Conservation (phyloP, 2,888 invertebrate species). For the Priocnemis perturbator region DNA sequence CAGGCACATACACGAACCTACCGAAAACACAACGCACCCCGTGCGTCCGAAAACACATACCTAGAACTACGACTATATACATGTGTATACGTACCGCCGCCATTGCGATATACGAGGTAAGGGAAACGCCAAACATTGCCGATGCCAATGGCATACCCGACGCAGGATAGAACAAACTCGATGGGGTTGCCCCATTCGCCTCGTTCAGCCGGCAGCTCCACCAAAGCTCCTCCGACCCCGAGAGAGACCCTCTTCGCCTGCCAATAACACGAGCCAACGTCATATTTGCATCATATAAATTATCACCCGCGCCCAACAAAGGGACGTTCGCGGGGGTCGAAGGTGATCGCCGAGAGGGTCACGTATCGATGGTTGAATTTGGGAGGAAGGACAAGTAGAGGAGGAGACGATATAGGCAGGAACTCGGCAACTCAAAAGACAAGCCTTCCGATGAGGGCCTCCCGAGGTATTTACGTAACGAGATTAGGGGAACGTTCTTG, state of each 20-base stretch:
- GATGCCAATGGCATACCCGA: constrained; percentile 86
- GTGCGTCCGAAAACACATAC: background rate
- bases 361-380: background rate
- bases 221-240: constrained; percentile 63
- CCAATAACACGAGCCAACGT: constrained; percentile 53
- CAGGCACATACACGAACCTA: background rate
- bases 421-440: background rate
- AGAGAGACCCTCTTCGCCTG: constrained; percentile 66
- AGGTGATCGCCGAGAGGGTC: too few species aligned
- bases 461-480: constrained; percentile 43
- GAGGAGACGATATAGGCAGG: background rate
- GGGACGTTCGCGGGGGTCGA: constrained; percentile 12
- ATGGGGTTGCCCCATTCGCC: constrained; percentile 80
- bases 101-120: constrained; percentile 86
- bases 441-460: constrained; percentile 11
- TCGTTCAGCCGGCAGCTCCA: constrained; percentile 70
- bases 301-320: constrained; percentile 24
- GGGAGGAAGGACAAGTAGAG: background rate
- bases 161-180: constrained; percentile 86
- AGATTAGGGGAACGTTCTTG: constrained; percentile 37
- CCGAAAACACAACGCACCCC: background rate
- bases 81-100: constrained; percentile 80
- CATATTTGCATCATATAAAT: constrained; percentile 53
- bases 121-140: constrained; percentile 90
- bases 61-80: background rate